phyloP scores from a whole-genome alignment of 2,113 vertebrate genomes.

The Sinocyclocheilus grahami region DNA sequence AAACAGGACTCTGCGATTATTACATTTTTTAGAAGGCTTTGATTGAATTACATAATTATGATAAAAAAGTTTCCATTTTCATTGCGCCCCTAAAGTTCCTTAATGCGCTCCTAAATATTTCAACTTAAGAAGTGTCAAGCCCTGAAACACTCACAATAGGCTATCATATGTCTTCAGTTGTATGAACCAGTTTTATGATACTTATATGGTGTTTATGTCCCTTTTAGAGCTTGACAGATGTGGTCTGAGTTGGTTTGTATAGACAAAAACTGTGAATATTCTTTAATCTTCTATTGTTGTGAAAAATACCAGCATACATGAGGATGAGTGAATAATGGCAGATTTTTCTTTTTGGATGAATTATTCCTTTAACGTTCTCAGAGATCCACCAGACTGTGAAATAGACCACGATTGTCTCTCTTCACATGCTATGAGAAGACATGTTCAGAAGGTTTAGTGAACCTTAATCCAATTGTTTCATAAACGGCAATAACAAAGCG shows the following conservation, averaged over 20 bases:
- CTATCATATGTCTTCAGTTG: not conserved
- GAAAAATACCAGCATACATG: not conserved
- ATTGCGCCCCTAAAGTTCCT: not conserved
- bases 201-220: not conserved
- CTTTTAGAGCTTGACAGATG: not conserved
- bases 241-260: not conserved
- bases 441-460: conserved; percentile 2
- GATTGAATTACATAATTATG: no score
- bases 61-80: no score
- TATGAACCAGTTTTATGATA: no score
- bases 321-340: not conserved
- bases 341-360: not conserved
- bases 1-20: no score
- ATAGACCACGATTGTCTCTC: not conserved
- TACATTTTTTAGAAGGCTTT: no score
- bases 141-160: not conserved
- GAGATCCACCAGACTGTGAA: conserved; percentile 9
- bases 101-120: not conserved
- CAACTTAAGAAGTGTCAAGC: not conserved
- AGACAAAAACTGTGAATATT: not conserved
- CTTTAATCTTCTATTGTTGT: not conserved
- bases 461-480: conserved; percentile 30
- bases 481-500: conserved; percentile 3
- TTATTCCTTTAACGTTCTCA: not conserved
- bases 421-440: not conserved